Conservation (phyloP, 92 coral and sea anemone genomes). For the Parazoanthus swiftii region DNA sequence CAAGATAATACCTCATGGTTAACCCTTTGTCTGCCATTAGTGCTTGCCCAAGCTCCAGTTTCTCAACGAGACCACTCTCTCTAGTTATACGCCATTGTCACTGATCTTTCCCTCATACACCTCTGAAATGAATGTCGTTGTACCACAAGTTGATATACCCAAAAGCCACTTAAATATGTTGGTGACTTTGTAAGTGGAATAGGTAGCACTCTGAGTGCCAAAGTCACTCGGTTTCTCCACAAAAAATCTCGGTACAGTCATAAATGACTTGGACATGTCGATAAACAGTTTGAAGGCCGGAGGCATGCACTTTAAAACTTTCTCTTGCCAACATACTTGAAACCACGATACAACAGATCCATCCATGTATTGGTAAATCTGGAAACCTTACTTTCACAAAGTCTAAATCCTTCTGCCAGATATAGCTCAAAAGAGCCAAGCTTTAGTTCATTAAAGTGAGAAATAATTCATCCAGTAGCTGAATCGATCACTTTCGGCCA, state of each 20-base stretch:
- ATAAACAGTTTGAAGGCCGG: not conserved
- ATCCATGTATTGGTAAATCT: slow-evolving; percentile 13
- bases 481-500: not conserved
- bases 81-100: slow-evolving; percentile 54
- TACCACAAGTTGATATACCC: slow-evolving; percentile 39
- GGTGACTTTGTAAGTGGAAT: not conserved
- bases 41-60: slow-evolving; percentile 20
- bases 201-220: not conserved
- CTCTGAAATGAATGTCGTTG: slow-evolving; percentile 56
- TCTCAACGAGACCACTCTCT: slow-evolving; percentile 2
- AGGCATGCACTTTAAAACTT: slow-evolving; percentile 12
- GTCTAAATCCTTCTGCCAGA: not conserved
- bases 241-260: not conserved
- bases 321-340: not conserved
- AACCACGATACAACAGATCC: not conserved
- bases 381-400: slow-evolving; percentile 2
- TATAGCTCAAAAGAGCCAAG: slow-evolving; percentile 26
- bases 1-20: not conserved
- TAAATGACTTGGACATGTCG: slow-evolving; percentile 5
- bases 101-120: slow-evolving; percentile 57
- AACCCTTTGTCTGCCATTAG: slow-evolving; percentile 18
- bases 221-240: not conserved
- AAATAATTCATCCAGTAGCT: not conserved
- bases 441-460: not conserved
- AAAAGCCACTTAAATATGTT: slow-evolving; percentile 1